A percentile compares a stretch with the other conserved stretches of the same genome.
Evolutionary conservation across 2,797 vertebrate genomes (phyloP).

Genomic region (Emys orbicularis): DNA sequence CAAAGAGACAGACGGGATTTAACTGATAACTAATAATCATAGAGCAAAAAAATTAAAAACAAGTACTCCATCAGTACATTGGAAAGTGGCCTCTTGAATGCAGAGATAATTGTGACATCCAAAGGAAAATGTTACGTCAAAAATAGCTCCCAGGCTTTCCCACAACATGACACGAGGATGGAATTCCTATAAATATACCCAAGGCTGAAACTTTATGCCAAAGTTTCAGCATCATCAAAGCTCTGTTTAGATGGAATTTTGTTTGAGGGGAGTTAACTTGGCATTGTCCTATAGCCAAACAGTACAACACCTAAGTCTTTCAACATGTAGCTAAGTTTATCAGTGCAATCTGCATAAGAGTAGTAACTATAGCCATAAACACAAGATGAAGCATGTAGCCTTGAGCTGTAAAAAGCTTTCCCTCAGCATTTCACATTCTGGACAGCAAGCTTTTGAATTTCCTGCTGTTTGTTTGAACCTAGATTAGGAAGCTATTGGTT

Average conservation of each 20-base stretch:
- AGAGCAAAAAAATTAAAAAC: neutral
- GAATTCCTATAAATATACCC: neutral
- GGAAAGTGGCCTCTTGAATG: neutral
- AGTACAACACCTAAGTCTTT: fast-evolving
- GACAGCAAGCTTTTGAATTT: neutral
- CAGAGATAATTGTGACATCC: neutral
- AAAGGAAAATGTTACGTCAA: fast-evolving
- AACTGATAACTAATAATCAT: neutral
- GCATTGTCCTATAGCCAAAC: neutral
- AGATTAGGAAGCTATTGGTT: neutral
- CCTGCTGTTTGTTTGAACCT: neutral
- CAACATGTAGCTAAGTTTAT: neutral
- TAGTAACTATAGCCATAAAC: neutral
- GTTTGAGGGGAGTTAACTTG: neutral
- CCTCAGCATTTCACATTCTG: neutral
- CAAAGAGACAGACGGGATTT: neutral
- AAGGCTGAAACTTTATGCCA: neutral
- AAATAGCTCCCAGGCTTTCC: neutral
- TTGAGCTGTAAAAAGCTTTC: neutral
- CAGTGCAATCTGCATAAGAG: neutral
- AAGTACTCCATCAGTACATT: neutral
- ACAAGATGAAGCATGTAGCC: neutral
- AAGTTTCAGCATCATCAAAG: neutral
- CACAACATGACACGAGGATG: neutral
- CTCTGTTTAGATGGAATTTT: fast-evolving